Base-by-base conservation (phyloP, 2,113 vertebrate species). In the Cebus imitator region DNA sequence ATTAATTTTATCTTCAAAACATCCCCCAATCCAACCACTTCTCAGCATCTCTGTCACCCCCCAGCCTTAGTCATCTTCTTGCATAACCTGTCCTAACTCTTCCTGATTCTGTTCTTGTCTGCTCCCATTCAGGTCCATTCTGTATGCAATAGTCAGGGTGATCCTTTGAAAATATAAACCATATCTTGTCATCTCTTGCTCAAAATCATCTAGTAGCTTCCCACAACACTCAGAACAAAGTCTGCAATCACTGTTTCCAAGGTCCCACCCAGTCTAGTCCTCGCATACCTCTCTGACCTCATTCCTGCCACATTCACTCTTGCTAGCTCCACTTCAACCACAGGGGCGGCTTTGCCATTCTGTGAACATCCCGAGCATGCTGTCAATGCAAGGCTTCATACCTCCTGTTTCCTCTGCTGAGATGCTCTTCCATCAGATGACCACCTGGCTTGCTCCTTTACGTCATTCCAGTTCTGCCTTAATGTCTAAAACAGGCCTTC, bases 1-100 rank as follows among this genome's bases (percentile, higher is more conserved):
- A 43, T 52, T 70, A 25, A n/a, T 37, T 93, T 79, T 96, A 64
- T 79, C 52, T 90, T 90, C n/a, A 73, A 90, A 72, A 79, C 80
- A 40, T 45, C 23, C 23, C 37, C 37, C 66, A 73, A 17, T 73
- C 16, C 30, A 81, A 6, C n/a, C 45, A 87, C n/a, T 86, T 73
- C 61, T 73, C 21, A 66, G 7, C 13, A 68, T 3, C 66, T 76
- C 75, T 45, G 3, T 66, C 25, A 55, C 40, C 32, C 10, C 32
- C n/a, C 3, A 23, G 45, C 10, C 43, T 25, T 52, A 50, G 11
- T 61, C n/a, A 73, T 23, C 9, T 32, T 70, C 14, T 48, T 12
- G 27, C 32, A 20, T 61, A 70, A 70, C 30, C 40, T 90, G 27
- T 68, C 11, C 72, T 58, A 50, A 9, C 16, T 92, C 72, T 64